Base-by-base conservation (phyloP, 2,797 vertebrate species). In the Sebastes trivittatus region DNA sequence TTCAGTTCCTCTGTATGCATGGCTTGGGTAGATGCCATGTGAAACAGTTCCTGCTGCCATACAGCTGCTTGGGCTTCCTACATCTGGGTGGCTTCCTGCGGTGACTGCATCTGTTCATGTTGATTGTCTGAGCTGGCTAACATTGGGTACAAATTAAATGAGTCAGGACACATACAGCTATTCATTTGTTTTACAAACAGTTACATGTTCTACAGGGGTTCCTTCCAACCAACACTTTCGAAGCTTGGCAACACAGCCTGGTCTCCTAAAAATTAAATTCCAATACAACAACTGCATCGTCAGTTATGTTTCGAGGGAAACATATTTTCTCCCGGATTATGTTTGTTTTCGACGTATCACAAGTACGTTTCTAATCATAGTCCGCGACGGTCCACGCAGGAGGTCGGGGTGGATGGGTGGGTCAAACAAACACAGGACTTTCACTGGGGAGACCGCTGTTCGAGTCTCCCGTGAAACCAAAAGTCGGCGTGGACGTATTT, bases 81-180 rank as follows among this genome's bases (percentile, higher is more conserved):
- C 77, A 78, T 85, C 66, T 67, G 69, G 34, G 36, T 4, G 11
- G 38, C 46, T 70, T 77, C 80, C 81, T 70, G 78, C 34, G 1
- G 80, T 78, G 76, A 27, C 52, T 38, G 32, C 71, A 78, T 85
- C 78, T 78, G 82, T 66, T 85, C 71, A 32, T 71, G 70, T 52
- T 54, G 36, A 79, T 56, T 60, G 49, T 74, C 34, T 60, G 5
- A 46, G 52, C 23, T 67, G 59, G 74, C 22, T 69, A 63, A 63
- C 58, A 81, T 2, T 46, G 29, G 54, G 64, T 34, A 60, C 6
- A 66, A 63, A 82, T 59, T 7, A 77, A 65, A 72, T 60, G 4
- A 46, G 34, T 56, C 11, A 13, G 59, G 23, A 59, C 61, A 73
- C 56, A 80, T 27, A 11, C 25, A 66, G 67, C 4, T 25, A 75